Evolutionary conservation across 2,797 vertebrate genomes (phyloP), one percentile per base, ranked within the genome.

Genomic region (Botia kubotai): DNA sequence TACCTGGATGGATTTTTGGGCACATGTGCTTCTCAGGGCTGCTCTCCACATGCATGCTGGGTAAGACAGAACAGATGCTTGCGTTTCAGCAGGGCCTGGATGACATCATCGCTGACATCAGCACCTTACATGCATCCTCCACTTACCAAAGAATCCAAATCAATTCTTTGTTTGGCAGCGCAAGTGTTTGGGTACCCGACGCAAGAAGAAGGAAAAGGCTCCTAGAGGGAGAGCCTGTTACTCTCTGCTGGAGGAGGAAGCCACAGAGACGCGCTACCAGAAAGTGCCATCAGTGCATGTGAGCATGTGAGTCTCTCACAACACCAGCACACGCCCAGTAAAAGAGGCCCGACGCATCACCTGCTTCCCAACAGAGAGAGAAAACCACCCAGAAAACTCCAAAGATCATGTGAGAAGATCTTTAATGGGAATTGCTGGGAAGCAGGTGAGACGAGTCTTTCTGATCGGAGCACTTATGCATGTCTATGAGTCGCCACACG

Each of bases 81-180:
- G 82, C 63, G 58, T 65, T 12, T 17, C 60, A 81, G 63, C 84
- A 80, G 19, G 50, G 73, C 69, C 46, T 73, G 23, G 55, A 26
- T 23, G 52, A 80, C 52, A 84, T 72, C 83, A 91, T 87, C 75
- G 89, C 89, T 91, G 87, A 89, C 60, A 89, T 88, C 87, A 62
- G 62, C 86, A 68, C 86, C 83, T 84, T 72, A 82, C 89, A 82
- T 92, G 93, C 93, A 88, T 93, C 86, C 62, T 90, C 87, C 89
- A 95, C 94, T 95, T 95, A 95, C 94, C 94, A 92, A 94, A 94
- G 92, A 93, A 94, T 92, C 90, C 87, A 80, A 91, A 92, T 86
- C 84, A 91, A 92, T 92, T 94, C 87, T 93, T 92, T 94, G 92
- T 87, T 57, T 89, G 85, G 82, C 79, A 86, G 85, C 88, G 78